phyloP scores from a whole-genome alignment of 2,113 vertebrate species.

The Oreochromis tanganicae region DNA sequence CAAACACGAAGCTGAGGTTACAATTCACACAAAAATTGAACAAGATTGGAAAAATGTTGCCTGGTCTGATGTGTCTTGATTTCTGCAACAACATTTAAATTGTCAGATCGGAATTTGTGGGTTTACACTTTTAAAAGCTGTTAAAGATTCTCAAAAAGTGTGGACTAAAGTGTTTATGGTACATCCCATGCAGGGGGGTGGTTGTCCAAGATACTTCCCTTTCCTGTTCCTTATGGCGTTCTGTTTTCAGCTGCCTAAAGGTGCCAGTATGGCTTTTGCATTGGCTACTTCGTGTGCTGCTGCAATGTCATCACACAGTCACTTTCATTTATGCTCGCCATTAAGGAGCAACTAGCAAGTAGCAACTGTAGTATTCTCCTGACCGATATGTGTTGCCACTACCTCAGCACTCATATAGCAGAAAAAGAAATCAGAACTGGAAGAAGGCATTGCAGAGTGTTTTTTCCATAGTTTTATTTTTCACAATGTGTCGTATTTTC shows the following conservation, averaged over 20 bases:
- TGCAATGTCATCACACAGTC: not conserved
- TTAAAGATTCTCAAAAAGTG: not conserved
- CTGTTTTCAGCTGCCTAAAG: not conserved
- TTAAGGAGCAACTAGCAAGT: not conserved
- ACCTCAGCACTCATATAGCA: not conserved
- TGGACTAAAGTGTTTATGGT: not conserved
- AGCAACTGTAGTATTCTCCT: not conserved
- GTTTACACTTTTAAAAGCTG: not conserved
- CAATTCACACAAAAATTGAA: not conserved
- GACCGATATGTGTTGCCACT: not conserved
- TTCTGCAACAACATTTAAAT: not conserved
- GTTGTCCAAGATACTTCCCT: not conserved
- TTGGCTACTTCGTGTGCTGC: not conserved
- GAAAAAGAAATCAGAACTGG: not conserved
- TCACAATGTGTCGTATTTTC: not conserved
- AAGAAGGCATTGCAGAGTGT: not conserved
- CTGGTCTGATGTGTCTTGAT: not conserved
- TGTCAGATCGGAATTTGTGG: not conserved
- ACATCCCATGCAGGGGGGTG: not conserved
- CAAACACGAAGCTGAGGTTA: not conserved
- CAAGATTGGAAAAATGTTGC: not conserved
- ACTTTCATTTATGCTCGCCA: not conserved
- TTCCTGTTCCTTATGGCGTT: not conserved
- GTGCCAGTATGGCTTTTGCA: not conserved
- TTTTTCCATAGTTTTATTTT: not conserved